Percentiles rank a stretch among this genome's conserved stretches.
phyloP scores from a whole-genome alignment of 1,140 invertebrate genomes.

The Andricus grossulariae region DNA sequence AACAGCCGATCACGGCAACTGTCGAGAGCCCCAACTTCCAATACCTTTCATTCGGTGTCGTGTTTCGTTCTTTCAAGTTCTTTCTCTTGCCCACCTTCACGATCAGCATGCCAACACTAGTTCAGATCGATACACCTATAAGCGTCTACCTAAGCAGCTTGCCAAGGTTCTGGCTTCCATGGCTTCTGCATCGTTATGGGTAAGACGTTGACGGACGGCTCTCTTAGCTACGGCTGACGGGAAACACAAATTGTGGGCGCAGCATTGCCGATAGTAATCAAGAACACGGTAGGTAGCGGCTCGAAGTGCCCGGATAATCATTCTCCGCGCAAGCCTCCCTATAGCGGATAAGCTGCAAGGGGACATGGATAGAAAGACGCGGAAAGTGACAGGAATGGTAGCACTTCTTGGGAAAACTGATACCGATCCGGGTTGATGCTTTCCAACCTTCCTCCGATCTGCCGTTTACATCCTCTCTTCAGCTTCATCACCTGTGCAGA shows the following conservation, averaged over 20 bases:
- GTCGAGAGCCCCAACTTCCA: background rate
- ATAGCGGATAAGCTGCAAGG: constrained; percentile 40
- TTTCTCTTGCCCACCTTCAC: background rate
- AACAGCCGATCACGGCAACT: too few relatives aligned
- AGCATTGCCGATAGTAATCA: constrained; percentile 73
- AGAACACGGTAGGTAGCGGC: constrained; percentile 60
- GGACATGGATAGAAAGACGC: constrained; percentile 34
- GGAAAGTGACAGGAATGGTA: constrained; percentile 30
- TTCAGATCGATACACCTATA: background rate
- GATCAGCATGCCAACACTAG: constrained; percentile 8
- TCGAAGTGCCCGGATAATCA: constrained; percentile 66
- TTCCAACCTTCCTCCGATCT: constrained; percentile 1
- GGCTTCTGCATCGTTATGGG: constrained; percentile 38
- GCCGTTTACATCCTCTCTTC: background rate
- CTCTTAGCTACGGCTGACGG: constrained; percentile 71
- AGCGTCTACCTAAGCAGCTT: constrained; percentile 12
- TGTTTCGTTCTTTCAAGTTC: constrained; percentile 39
- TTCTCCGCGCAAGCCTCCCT: constrained; percentile 50
- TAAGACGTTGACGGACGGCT: constrained; percentile 69
- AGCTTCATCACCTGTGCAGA: too few relatives aligned
- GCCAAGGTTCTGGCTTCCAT: background rate
- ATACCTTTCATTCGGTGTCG: constrained; percentile 38
- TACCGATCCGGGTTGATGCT: constrained; percentile 36
- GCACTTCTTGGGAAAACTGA: constrained; percentile 37
- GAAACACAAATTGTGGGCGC: constrained; percentile 74